Conservation (phyloP, 2,113 vertebrate genomes). For the Clinocottus analis region DNA sequence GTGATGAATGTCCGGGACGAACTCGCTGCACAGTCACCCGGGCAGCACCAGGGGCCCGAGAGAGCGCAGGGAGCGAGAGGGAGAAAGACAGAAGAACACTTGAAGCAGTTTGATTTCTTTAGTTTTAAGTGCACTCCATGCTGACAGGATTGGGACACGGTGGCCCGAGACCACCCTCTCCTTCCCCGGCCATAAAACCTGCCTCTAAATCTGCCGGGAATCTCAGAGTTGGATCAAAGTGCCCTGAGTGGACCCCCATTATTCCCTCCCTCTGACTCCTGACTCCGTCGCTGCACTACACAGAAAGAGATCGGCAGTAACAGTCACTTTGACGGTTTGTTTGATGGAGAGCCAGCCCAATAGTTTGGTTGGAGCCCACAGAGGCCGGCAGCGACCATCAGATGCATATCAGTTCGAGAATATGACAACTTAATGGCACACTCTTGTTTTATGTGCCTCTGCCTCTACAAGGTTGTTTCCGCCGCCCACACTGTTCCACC, state of each 20-base stretch:
- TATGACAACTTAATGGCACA: constrained; percentile 58
- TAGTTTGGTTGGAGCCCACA: constrained; percentile 37
- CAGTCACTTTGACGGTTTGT: constrained; percentile 38
- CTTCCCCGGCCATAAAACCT: constrained; percentile 14
- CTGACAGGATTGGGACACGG: constrained; percentile 50
- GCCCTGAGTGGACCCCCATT: neutral
- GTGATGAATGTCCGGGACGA: constrained; percentile 68
- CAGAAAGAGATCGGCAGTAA: constrained; percentile 17
- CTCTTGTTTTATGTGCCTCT: constrained; percentile 54
- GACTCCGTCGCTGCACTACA: constrained; percentile 7
- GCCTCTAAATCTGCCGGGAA: constrained; percentile 34
- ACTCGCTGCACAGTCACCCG: constrained; percentile 61
- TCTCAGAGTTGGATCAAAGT: constrained; percentile 26
- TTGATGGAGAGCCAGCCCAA: constrained; percentile 47
- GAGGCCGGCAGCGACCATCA: constrained; percentile 45
- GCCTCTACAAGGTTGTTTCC: constrained; percentile 55
- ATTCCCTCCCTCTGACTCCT: neutral
- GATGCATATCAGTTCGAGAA: constrained; percentile 53
- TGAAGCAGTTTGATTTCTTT: constrained; percentile 47
- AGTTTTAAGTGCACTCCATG: constrained; percentile 54
- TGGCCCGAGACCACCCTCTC: constrained; percentile 45
- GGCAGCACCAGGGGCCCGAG: constrained; percentile 34
- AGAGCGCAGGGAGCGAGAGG: constrained; percentile 31
- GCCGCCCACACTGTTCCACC: constrained; percentile 20
- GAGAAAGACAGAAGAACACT: constrained; percentile 24